Percentiles rank a stretch among this genome's conserved stretches.
phyloP scores from a whole-genome alignment of 2,888 invertebrate species.

The Leucophora obtusa region DNA sequence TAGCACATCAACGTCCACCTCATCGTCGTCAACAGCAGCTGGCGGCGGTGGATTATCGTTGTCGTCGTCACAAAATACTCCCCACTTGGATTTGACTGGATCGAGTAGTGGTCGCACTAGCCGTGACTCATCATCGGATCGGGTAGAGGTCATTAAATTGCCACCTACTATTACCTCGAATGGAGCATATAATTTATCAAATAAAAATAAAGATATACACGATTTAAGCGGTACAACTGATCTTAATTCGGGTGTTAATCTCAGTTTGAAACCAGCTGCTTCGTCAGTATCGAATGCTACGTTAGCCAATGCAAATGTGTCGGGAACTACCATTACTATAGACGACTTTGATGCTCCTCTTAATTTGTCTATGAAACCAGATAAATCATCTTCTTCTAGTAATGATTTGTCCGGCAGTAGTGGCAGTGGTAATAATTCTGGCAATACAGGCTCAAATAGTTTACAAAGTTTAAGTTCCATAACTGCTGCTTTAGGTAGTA shows the following conservation, averaged over 20 bases:
- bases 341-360: constrained; percentile 87
- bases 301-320: constrained; percentile 67
- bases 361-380: constrained; percentile 89
- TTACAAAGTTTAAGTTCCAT: constrained; percentile 78
- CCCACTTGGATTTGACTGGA: constrained; percentile 63
- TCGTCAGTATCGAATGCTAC: constrained; percentile 57
- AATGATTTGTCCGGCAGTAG: constrained; percentile 67
- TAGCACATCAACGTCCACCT: constrained; percentile 55
- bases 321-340: constrained; percentile 77
- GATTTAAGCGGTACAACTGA: constrained; percentile 72
- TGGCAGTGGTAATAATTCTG: constrained; percentile 54
- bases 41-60: constrained; percentile 22
- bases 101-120: constrained; percentile 66
- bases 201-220: constrained; percentile 76
- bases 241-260: constrained; percentile 74
- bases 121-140: constrained; percentile 79
- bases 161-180: constrained; percentile 83
- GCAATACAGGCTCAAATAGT: constrained; percentile 72
- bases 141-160: constrained; percentile 90
- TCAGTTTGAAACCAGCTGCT: constrained; percentile 74
- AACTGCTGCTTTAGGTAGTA: constrained; percentile 76
- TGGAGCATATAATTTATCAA: constrained; percentile 79
- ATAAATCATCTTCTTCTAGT: constrained; percentile 70
- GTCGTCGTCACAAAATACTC: constrained; percentile 57
- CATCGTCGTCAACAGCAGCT: constrained; percentile 43